A percentile compares a stretch with the other conserved stretches of the same genome.
Conservation (phyloP, 2,113 vertebrate genomes). For the Gallinago media region DNA sequence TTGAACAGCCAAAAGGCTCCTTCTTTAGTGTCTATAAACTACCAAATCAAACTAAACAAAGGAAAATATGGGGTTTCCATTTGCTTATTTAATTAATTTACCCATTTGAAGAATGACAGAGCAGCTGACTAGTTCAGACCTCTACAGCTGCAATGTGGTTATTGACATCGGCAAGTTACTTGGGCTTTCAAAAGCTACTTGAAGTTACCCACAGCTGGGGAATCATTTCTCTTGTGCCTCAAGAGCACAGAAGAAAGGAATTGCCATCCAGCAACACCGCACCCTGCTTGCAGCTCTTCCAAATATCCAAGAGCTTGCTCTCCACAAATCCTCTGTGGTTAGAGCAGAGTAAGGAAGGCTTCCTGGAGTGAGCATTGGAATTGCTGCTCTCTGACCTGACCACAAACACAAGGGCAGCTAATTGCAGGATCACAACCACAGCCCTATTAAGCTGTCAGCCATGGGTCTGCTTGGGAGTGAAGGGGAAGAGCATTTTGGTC, state of each 20-base stretch:
- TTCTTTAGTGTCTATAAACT: not conserved
- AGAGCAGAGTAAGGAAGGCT: not conserved
- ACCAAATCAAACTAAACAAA: not conserved
- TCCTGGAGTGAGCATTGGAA: not conserved
- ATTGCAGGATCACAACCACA: not conserved
- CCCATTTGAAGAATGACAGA: not conserved
- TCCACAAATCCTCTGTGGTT: not conserved
- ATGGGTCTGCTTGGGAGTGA: not conserved
- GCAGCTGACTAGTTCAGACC: not conserved
- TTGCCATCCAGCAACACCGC: not conserved
- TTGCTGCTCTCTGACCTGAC: not conserved
- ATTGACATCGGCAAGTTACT: not conserved
- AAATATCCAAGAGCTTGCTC: not conserved
- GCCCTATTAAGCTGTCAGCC: not conserved
- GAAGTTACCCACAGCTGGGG: not conserved
- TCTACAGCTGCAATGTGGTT: not conserved
- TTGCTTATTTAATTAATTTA: not conserved
- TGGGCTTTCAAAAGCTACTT: constrained; percentile 6
- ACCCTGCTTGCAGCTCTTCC: not conserved
- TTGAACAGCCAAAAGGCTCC: not conserved
- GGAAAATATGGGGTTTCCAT: not conserved
- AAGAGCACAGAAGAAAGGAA: not conserved
- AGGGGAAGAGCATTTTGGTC: constrained; percentile 18
- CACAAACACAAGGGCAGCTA: not conserved
- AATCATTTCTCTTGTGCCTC: not conserved